Evolutionary conservation across 2,888 invertebrate genomes (phyloP).

Genomic region (Agrotis exclamationis): DNA sequence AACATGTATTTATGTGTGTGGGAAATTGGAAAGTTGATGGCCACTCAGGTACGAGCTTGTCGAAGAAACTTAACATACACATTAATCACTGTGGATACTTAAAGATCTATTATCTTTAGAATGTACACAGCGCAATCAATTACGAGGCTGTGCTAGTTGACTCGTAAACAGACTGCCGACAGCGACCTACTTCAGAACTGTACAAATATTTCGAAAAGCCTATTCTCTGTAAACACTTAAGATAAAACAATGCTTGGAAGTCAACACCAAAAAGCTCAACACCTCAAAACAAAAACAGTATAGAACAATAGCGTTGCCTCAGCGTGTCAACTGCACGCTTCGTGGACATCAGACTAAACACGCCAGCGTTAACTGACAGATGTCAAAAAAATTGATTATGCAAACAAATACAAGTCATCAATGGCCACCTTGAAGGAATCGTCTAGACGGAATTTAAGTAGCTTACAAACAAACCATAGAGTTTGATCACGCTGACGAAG

Average conservation of each 20-base stretch:
- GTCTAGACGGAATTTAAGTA: slow-evolving; percentile 25
- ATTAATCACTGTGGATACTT: slow-evolving; percentile 51
- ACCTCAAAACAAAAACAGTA: slow-evolving; percentile 22
- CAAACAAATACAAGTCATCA: slow-evolving; percentile 36
- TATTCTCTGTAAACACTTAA: slow-evolving; percentile 7
- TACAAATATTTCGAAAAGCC: slow-evolving; percentile 32
- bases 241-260: slow-evolving; percentile 16
- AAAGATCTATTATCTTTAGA: slow-evolving; percentile 25
- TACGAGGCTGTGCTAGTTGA: slow-evolving; percentile 12
- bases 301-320: slow-evolving; percentile 32
- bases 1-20: slow-evolving; percentile 68
- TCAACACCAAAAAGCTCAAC: slow-evolving; percentile 16
- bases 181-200: slow-evolving; percentile 28
- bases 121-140: slow-evolving; percentile 16
- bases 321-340: slow-evolving; percentile 13
- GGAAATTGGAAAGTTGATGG: slow-evolving; percentile 76
- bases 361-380: slow-evolving; percentile 23
- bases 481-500: slow-evolving; percentile 30
- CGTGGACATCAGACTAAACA: slow-evolving; percentile 28
- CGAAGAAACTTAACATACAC: slow-evolving; percentile 53
- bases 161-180: background rate
- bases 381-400: slow-evolving; percentile 41
- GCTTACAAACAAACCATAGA: slow-evolving; percentile 35
- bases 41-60: slow-evolving; percentile 46
- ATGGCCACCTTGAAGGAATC: slow-evolving; percentile 26